These are phyloP conservation scores for Pagetopsis macropterus DNA, from an alignment of 2,797 vertebrate genomes.

Conservation along the genomic window DNA sequence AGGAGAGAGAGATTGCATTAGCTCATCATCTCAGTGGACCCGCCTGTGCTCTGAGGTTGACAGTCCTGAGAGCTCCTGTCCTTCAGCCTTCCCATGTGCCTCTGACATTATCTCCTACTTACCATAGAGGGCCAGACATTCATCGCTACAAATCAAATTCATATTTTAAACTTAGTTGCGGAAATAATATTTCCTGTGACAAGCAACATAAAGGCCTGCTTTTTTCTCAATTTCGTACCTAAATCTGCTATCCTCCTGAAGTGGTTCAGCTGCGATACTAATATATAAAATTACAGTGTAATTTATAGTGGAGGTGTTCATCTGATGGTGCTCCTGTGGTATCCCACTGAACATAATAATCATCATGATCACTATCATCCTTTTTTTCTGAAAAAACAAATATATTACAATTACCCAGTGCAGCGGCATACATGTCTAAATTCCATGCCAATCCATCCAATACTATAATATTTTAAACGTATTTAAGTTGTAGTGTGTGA, in stretches of 20 bases:
- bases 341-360: constrained; percentile 4
- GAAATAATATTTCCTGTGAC: constrained; percentile 32
- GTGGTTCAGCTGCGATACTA: neutral
- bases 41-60: constrained; percentile 66
- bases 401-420: neutral
- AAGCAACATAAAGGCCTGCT: constrained; percentile 6
- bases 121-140: constrained; percentile 50
- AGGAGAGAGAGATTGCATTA: constrained; percentile 72
- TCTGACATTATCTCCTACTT: constrained; percentile 66
- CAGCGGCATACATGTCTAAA: neutral
- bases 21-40: constrained; percentile 69
- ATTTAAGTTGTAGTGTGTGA: no score
- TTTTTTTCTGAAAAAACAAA: neutral
- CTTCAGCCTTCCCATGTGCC: constrained; percentile 66
- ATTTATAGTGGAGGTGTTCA: constrained; percentile 1
- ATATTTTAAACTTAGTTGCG: constrained; percentile 12
- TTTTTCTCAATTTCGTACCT: constrained; percentile 30
- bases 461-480: neutral
- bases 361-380: neutral
- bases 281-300: constrained; percentile 5
- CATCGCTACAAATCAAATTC: constrained; percentile 38
- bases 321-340: neutral
- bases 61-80: constrained; percentile 72
- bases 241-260: constrained; percentile 25
- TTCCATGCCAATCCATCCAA: neutral